Conservation (phyloP, 2,888 invertebrate species). For the Meiosimyza platycephala region DNA sequence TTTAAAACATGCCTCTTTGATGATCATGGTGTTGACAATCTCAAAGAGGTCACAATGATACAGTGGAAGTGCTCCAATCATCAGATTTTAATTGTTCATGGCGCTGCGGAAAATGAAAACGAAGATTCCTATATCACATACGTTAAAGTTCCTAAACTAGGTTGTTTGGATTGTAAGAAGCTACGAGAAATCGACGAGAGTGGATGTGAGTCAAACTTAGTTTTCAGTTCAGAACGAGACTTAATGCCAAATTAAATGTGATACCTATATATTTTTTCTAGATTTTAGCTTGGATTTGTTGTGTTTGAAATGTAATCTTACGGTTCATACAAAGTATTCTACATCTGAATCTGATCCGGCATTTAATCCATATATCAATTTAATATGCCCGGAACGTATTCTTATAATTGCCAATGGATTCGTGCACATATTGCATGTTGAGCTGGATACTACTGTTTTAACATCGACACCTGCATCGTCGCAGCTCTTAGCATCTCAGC, state of each 20-base stretch:
- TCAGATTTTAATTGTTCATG: slow-evolving; percentile 72
- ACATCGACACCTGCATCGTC: slow-evolving; percentile 17
- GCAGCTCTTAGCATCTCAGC: slow-evolving; percentile 33
- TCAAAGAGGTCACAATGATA: slow-evolving; percentile 73
- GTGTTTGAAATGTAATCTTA: slow-evolving; percentile 90
- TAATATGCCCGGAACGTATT: slow-evolving; percentile 79
- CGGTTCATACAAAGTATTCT: slow-evolving; percentile 91
- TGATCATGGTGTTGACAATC: slow-evolving; percentile 73
- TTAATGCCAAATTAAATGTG: neutral
- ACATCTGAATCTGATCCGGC: slow-evolving; percentile 87
- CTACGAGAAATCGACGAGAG: slow-evolving; percentile 68
- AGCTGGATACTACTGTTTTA: slow-evolving; percentile 68
- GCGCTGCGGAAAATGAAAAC: slow-evolving; percentile 66
- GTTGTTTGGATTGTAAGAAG: slow-evolving; percentile 73
- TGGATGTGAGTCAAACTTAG: slow-evolving; percentile 57
- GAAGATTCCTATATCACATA: slow-evolving; percentile 67
- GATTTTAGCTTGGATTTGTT: slow-evolving; percentile 73
- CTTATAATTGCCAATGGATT: slow-evolving; percentile 88
- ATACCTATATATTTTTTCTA: neutral
- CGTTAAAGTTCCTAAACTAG: slow-evolving; percentile 72
- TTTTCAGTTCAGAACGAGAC: neutral
- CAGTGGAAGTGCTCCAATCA: slow-evolving; percentile 73
- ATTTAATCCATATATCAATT: slow-evolving; percentile 77
- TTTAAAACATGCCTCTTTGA: slow-evolving; percentile 73
- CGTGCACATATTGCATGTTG: slow-evolving; percentile 80